These are phyloP conservation scores for Scylla paramamosain DNA, from an alignment of 1,140 invertebrate species.

Conservation along the genomic window DNA sequence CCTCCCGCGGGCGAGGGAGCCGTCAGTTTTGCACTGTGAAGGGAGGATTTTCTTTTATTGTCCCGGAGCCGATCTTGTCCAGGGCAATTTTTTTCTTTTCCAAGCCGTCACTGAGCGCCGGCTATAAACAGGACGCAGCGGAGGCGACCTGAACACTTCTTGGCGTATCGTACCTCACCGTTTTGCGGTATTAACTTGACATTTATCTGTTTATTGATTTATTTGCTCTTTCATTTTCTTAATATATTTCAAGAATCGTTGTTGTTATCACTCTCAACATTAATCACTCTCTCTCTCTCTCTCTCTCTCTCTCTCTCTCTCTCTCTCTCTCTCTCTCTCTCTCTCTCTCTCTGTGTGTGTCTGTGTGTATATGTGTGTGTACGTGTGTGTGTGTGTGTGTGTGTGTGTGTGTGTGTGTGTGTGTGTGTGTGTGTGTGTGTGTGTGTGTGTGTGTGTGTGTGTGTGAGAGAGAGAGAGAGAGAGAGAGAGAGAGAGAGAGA, in stretches of 20 bases:
- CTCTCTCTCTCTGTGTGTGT: slow-evolving; percentile 4
- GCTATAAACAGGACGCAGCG: no score
- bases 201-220: no score
- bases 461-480: not conserved
- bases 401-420: slow-evolving; percentile 36
- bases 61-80: not conserved
- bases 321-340: not conserved
- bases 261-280: no score
- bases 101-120: not conserved
- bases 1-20: not conserved
- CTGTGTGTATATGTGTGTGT: slow-evolving; percentile 34
- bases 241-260: no score
- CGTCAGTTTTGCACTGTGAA: not conserved
- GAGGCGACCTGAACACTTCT: no score
- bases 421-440: slow-evolving; percentile 43
- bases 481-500: slow-evolving; percentile 6
- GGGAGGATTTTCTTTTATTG: not conserved
- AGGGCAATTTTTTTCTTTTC: not conserved
- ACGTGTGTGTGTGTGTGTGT: slow-evolving; percentile 39
- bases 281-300: no score
- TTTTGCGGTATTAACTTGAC: no score
- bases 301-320: not conserved
- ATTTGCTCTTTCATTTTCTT: no score
- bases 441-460: not conserved
- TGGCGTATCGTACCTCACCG: no score